Evolutionary conservation across 2,888 invertebrate genomes (phyloP), one percentile per base, ranked within the genome.

Genomic region (Hyposoter didymator): DNA sequence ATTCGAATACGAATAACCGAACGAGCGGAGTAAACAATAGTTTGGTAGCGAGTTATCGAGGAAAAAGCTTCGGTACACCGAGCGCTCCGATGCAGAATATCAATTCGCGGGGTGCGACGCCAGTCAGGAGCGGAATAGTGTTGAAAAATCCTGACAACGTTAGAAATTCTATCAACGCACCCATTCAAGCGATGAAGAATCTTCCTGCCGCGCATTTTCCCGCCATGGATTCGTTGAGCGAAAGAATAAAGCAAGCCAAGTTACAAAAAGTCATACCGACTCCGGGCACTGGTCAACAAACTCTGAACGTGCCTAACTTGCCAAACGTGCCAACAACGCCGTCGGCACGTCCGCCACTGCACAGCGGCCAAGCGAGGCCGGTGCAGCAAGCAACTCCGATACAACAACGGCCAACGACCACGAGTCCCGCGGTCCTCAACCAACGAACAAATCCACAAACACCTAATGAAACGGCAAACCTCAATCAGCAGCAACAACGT

Each of bases 201-300:
- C 69, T 81, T 19, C 64, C 85, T 43, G 64, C 81, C 12, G 84
- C 83, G 49, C 84, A 83, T 49, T 75, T 73, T 78, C 76, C 82
- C 2, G 73, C 72, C 12, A 52, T 93, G 90, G 90, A 91, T n/a
- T 89, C 90, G 32, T 84, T 92, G 19, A 92, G 90, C 78, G 92
- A 93, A 45, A 88, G 91, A 76, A 92, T 92, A 70, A 92, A 90
- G 67, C 90, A 91, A 59, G 90, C 90, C 0, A 91, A 90, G 86
- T 69, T 91, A n/a, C 91, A 90, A 82, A 82, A 85, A 81, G 70
- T 82, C 0, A 55, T 84, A 59, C 67, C 90, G 88, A 47, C 67
- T 49, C 64, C 90, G 88, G 72, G 59, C 7, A 47, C 47, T 17
- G 69, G 28, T 7, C 32, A 32, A 1, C 72, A 72, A 35, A 19